phyloP scores from a whole-genome alignment of 1,140 invertebrate genomes.

The Brachionus plicatilis region DNA sequence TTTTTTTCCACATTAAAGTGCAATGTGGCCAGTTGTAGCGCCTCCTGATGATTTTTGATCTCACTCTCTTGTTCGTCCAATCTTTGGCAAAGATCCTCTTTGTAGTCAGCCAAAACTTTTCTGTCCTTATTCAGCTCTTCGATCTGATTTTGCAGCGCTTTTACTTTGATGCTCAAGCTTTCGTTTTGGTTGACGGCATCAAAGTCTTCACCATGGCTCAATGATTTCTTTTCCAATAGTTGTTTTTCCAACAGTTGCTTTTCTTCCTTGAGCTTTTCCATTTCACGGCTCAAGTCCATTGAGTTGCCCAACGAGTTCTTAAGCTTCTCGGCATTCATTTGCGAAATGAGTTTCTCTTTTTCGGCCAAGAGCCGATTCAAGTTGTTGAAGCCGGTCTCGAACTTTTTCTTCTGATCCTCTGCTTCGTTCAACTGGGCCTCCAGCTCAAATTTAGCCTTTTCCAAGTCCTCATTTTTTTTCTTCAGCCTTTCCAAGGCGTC shows the following conservation, averaged over 20 bases:
- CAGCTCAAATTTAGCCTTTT: background rate
- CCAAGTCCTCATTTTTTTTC: slow-evolving; percentile 3
- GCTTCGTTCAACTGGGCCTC: background rate
- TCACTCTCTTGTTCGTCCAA: background rate
- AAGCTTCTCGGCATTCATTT: slow-evolving; percentile 13
- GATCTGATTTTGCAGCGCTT: slow-evolving; percentile 6
- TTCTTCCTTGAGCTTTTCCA: slow-evolving; percentile 9
- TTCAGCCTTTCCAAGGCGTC: background rate
- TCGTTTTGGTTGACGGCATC: background rate
- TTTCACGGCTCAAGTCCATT: background rate
- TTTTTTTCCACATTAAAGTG: slow-evolving; percentile 35
- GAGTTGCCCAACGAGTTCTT: background rate
- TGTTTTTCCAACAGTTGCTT: slow-evolving; percentile 3
- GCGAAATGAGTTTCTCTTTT: slow-evolving; percentile 23
- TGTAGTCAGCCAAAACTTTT: background rate
- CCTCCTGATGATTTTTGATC: background rate
- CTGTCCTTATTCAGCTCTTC: slow-evolving; percentile 36
- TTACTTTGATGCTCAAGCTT: background rate
- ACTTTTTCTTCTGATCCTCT: slow-evolving; percentile 21
- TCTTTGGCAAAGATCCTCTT: slow-evolving; percentile 10
- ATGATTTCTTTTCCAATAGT: background rate
- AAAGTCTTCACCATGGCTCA: background rate
- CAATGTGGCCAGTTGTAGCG: slow-evolving; percentile 8
- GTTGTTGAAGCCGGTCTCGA: slow-evolving; percentile 32
- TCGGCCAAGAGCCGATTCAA: slow-evolving; percentile 20